Base-by-base conservation (phyloP, 2,797 vertebrate genomes). In the Chromobotia macracanthus region DNA sequence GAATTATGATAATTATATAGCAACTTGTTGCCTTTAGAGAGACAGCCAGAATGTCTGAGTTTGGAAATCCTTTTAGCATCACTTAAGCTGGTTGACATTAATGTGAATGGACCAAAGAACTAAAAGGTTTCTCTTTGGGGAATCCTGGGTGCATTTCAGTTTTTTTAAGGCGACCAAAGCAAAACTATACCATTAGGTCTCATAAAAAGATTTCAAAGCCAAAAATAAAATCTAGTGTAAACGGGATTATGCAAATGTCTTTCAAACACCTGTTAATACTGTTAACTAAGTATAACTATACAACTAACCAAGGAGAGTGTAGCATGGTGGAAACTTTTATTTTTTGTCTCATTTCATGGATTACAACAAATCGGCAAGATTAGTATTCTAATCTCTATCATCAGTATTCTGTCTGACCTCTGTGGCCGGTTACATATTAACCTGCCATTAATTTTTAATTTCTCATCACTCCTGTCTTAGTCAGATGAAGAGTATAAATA, bases 371-470 rank as follows among this genome's bases (percentile, higher is more conserved):
- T 28, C 28, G 4, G 28, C 28, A 28, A 28, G 28, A 46, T 44
- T 4, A 3, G 21, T 16, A 63, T 48, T 4, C 13, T 23, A 7
- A 75, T n/a, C 28, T 28, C 28, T 28, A 28, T 2, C 28, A 41
- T 2, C 9, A 19, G 6, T 44, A 25, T 23, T 53, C 1, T 23
- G 9, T 46, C 11, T 28, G 10, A 10, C 61, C 18, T 5, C 5
- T 19, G 61, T 19, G 6, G 8, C 5, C 63, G 2, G 19, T 25
- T 1, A 16, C 10, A 25, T 38, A 19, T 28, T 46, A 4, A 61
- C 60, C 28, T 58, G 41, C 65, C 53, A 58, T 77, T 4, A 60
- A 58, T 69, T 77, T 25, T 69, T 69, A 58, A 77, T 69, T 58
- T 77, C 64, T 46, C 63, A 56, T 67, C 50, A 58, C 13, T 12